Evolutionary conservation across 1,140 invertebrate species (phyloP), one percentile per base, ranked within the genome.

Genomic region (Zaprionus davidi): DNA sequence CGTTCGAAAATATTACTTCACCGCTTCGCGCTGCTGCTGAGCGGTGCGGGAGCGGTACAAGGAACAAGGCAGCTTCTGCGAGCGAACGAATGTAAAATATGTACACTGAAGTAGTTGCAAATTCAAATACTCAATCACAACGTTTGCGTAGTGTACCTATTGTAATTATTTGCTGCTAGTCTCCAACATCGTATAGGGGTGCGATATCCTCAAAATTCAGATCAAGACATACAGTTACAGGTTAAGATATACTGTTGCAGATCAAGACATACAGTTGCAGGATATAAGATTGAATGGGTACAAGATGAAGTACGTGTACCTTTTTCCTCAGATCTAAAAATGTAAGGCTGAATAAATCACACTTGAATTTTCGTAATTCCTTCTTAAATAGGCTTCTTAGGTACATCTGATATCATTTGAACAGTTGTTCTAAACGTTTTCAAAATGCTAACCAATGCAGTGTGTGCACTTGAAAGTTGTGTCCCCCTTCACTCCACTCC

Each of bases 41-140:
- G 31, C 9, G 31, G 31, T 31, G 31, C 31, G 9, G 26, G 46
- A 46, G 41, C 15, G 20, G 17, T 13, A 13, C 20, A 24, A 24
- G 66, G 41, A 11, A 34, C 55, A 55, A 56, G 34, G 20, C 41
- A 53, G 56, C 67, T 46, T 67, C 57, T 55, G 62, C 66, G 65
- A 56, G 60, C 57, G 68, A 80, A 79, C 60, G 65, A 80, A 79
- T 84, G 62, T 76, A 79, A 70, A 78, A 79, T 76, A 76, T 78
- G 15, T 78, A 57, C 66, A 59, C 73, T 72, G 57, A 80, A 75
- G 77, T 82, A 81, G 84, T 81, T 81, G 74, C 71, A 81, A 78
- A 88, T 87, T 81, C 74, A 88, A 87, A 88, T 76, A 88, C 81
- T 88, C 84, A 88, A 88, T 88, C 74, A 84, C 62, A 73, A 57